Base-by-base conservation (phyloP, 1,140 invertebrate species). In the Ctenoplectra terminalis region DNA sequence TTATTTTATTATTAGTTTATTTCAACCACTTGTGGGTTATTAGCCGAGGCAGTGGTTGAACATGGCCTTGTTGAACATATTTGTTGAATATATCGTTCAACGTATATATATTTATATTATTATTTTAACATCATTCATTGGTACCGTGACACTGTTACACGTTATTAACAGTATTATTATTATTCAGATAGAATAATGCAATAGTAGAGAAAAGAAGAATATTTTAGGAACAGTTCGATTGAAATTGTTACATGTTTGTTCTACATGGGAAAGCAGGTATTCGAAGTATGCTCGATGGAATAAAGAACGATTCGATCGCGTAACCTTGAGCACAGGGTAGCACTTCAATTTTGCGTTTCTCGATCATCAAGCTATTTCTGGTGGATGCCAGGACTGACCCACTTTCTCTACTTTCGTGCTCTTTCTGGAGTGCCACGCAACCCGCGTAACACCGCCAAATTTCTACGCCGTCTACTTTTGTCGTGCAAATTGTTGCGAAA, bases 391-490 rank as follows among this genome's bases (percentile, higher is more conserved):
- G n/a, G 74, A 56, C 52, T 72, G 86, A 81, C 80, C 81, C 67
- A 81, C 85, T 87, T 87, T 87, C 86, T 77, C 81, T 67, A 67
- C 67, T 84, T 84, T 87, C 72, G 52, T 73, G 15, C 9, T 78
- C 46, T 83, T 87, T 84, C 56, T 69, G 64, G 52, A 80, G 37
- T 66, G 20, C 43, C 60, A 63, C 23, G 40, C 46, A 50, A 46
- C 4, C 31, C 46, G 50, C 66, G 52, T 58, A 29, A 66, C 37
- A 77, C 60, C 66, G 48, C 46, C 37, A 52, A 71, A 76, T 40
- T 75, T 74, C 43, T 64, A 71, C 84, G 26, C 58, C 26, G 17
- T 63, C 31, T 17, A 34, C 17, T 73, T n/a, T 67, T 48, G 37
- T 69, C 20, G 5, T 17, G 46, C n/a, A 23, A 31, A 20, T 37